These are phyloP conservation scores for Hypercompe scribonia DNA, from an alignment of 2,888 invertebrate genomes.

Conservation along the genomic window DNA sequence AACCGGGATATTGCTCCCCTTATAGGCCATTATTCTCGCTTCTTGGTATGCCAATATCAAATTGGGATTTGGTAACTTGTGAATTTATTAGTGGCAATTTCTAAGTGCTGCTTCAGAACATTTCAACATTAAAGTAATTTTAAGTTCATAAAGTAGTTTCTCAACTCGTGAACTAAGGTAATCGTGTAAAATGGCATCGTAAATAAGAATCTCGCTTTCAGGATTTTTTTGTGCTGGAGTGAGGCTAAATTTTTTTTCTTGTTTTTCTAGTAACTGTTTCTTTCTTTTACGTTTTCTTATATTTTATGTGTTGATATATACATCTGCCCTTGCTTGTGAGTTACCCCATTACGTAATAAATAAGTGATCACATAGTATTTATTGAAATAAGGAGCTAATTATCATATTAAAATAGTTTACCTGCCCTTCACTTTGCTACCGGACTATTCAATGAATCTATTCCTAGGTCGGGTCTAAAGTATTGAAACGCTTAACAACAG, in stretches of 20 bases:
- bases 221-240: background rate
- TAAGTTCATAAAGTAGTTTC: background rate
- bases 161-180: background rate
- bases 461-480: too few species aligned
- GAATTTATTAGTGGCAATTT: slow-evolving; percentile 37
- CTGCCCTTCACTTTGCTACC: background rate
- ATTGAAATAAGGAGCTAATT: too few species aligned
- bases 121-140: slow-evolving; percentile 4
- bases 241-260: background rate
- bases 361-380: too few species aligned
- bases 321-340: too few species aligned
- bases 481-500: too few species aligned
- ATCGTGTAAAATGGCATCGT: background rate
- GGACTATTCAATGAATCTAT: too few species aligned
- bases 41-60: slow-evolving; percentile 59
- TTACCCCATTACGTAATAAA: too few species aligned
- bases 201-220: background rate
- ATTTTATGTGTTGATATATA: too few species aligned
- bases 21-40: slow-evolving; percentile 38
- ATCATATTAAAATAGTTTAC: too few species aligned
- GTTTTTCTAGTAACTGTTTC: background rate
- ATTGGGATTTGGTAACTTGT: slow-evolving; percentile 48
- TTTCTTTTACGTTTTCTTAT: too few species aligned
- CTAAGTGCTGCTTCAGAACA: slow-evolving; percentile 4
- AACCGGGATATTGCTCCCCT: slow-evolving; percentile 57